Evolutionary conservation across 2,888 invertebrate genomes (phyloP), one percentile per base, ranked within the genome.

Genomic region (Noctua janthina): DNA sequence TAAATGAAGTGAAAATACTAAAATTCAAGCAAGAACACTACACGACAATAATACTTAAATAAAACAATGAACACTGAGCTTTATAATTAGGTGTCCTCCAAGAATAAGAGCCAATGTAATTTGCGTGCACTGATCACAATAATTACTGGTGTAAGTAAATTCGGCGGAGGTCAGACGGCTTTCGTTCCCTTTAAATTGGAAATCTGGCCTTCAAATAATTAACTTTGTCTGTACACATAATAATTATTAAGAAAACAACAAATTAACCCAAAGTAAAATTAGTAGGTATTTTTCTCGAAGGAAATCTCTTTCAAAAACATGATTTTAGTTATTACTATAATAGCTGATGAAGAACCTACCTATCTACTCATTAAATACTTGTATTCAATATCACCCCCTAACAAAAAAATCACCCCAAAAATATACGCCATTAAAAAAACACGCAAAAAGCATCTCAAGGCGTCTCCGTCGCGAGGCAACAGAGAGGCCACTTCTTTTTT

Each of bases 401-500:
- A 46, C 23, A 46, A 79, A 82, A 82, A 79, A 80, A 35, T n/a
- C 29, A 46, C 29, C 68, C 71, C 43, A 46, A 78, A 82, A 83
- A 82, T 74, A 68, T 17, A 59, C 20, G 56, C 79, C 82, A 78
- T 85, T 83, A 79, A 84, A 89, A 88, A 89, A 81, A 89, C 71
- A 83, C 62, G 79, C 78, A 88, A 90, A 86, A 88, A 88, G 83
- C 86, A 86, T 89, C 89, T 86, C 89, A 90, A 92, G 92, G 92
- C 92, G 92, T 91, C 90, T 89, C 88, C 91, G 85, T 85, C 94
- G 93, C 95, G 90, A 91, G 91, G 96, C 95, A 95, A 95, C 95
- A 89, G 91, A 91, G 94, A 93, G 95, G 95, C 94, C 95, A 94
- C 94, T 95, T 95, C 94, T 95, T 95, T 94, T 95, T 96, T 96